phyloP scores from a whole-genome alignment of 2,797 vertebrate genomes.

The Spheniscus humboldti region DNA sequence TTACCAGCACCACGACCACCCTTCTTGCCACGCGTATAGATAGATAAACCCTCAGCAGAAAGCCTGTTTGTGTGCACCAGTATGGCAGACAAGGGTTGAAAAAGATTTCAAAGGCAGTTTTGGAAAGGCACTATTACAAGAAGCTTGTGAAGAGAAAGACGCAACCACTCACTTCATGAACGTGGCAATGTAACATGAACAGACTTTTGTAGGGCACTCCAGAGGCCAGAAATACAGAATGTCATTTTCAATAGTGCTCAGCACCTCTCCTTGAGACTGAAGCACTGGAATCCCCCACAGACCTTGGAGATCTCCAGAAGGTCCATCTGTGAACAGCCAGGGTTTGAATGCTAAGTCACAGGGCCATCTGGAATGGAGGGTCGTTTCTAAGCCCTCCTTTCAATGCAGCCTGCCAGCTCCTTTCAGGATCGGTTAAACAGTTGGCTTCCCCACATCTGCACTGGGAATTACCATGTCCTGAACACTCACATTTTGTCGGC shows the following conservation, averaged over 20 bases:
- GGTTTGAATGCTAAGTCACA: neutral
- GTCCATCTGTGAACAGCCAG: neutral
- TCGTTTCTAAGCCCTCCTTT: neutral
- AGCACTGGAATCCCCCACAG: neutral
- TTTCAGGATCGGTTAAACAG: neutral
- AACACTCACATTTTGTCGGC: neutral
- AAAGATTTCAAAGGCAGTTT: neutral
- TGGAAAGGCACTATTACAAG: neutral
- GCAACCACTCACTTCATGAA: neutral
- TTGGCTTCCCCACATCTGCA: fast-evolving
- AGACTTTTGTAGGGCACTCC: neutral
- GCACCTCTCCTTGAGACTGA: neutral
- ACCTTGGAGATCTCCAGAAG: neutral
- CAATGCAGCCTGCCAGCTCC: neutral
- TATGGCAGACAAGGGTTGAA: neutral
- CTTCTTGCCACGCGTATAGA: fast-evolving
- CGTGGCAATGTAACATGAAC: fast-evolving
- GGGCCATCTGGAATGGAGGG: neutral
- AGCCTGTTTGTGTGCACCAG: neutral
- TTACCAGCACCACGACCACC: neutral
- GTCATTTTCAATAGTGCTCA: neutral
- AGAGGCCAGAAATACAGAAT: neutral
- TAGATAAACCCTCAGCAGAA: neutral
- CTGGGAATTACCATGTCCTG: neutral
- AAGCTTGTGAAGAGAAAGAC: neutral